phyloP scores from a whole-genome alignment of 2,888 invertebrate genomes.

The Noctua comes region DNA sequence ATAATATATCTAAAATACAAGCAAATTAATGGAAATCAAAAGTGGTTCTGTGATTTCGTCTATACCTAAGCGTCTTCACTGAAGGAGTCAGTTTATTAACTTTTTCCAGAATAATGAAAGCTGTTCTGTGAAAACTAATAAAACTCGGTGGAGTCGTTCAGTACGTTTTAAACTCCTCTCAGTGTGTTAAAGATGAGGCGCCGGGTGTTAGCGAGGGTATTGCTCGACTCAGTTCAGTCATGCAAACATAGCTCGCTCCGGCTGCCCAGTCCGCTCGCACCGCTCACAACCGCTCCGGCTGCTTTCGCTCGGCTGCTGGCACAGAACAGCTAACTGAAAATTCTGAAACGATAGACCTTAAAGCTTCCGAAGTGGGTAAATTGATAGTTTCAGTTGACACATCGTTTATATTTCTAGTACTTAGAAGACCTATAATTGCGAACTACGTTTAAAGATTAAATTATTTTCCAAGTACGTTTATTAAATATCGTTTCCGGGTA shows the following conservation, averaged over 20 bases:
- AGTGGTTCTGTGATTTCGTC: background rate
- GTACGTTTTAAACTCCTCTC: slow-evolving; percentile 40
- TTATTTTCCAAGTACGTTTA: background rate
- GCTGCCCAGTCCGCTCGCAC: background rate
- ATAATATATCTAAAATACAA: background rate
- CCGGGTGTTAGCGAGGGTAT: slow-evolving; percentile 48
- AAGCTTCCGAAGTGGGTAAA: slow-evolving; percentile 17
- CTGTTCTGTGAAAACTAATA: slow-evolving; percentile 35
- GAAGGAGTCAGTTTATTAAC: slow-evolving; percentile 12
- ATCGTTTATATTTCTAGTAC: background rate
- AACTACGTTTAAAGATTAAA: background rate
- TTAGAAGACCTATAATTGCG: background rate
- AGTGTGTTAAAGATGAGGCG: slow-evolving; percentile 45
- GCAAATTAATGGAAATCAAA: background rate
- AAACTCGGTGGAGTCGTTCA: slow-evolving; percentile 34
- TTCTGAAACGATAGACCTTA: slow-evolving; percentile 39
- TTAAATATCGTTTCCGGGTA: background rate
- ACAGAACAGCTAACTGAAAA: slow-evolving; percentile 52
- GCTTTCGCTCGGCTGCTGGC: slow-evolving; percentile 5
- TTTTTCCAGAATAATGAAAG: slow-evolving; percentile 18
- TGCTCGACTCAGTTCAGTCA: slow-evolving; percentile 49
- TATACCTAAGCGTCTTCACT: background rate
- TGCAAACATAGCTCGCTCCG: slow-evolving; percentile 45
- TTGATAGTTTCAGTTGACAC: slow-evolving; percentile 6
- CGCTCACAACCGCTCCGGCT: slow-evolving; percentile 4